A percentile compares a stretch with the other conserved stretches of the same genome.
Evolutionary conservation across 2,888 invertebrate genomes (phyloP).

Genomic region (Tipula unca): DNA sequence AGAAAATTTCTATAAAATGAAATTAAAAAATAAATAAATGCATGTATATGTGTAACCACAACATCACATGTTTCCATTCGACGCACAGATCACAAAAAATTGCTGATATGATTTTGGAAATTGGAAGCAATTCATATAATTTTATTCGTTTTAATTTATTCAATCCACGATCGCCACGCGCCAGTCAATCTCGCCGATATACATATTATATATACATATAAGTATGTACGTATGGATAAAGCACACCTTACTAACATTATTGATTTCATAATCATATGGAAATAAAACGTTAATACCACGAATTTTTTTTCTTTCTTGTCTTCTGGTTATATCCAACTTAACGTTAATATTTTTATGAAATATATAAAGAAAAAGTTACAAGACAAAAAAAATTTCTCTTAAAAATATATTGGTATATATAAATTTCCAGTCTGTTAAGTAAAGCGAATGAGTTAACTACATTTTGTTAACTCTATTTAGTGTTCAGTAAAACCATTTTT

Average conservation of each 20-base stretch:
- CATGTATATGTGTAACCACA: neutral
- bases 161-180: neutral
- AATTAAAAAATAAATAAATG: neutral
- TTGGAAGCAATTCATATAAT: neutral
- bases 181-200: neutral
- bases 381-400: neutral
- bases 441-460: constrained; percentile 14
- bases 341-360: neutral
- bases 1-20: neutral
- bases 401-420: neutral
- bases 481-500: neutral
- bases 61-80: neutral
- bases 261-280: neutral
- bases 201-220: neutral
- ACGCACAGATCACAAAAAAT: neutral
- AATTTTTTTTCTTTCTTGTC: neutral
- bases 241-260: neutral
- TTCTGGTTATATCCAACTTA: neutral
- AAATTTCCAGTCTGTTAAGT: constrained; percentile 2
- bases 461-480: neutral
- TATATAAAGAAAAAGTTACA: constrained; percentile 1
- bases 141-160: neutral
- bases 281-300: neutral
- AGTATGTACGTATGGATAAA: too few relatives aligned
- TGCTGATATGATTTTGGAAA: neutral